These are phyloP conservation scores for Entomyzon cyanotis DNA, from an alignment of 2,113 vertebrate genomes.

Conservation along the genomic window DNA sequence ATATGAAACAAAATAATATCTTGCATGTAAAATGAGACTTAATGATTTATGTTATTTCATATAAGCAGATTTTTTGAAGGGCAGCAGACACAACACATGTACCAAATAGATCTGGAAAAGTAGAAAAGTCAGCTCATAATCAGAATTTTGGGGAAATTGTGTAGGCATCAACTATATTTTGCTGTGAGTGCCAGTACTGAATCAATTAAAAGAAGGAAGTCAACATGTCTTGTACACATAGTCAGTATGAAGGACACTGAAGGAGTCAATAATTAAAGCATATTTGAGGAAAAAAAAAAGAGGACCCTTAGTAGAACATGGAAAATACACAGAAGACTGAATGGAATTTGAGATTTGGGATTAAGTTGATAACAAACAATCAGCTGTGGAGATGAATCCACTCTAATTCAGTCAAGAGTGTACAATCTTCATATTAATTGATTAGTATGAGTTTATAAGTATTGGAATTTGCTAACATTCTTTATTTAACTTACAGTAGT, in stretches of 20 bases:
- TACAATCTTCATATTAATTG: background rate
- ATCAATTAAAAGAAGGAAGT: background rate
- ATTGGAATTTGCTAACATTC: background rate
- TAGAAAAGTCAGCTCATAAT: background rate
- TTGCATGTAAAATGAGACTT: background rate
- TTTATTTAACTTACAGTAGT: background rate
- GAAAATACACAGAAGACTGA: background rate
- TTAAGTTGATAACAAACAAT: background rate
- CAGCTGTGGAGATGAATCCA: background rate
- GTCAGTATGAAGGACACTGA: background rate
- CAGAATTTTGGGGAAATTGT: background rate
- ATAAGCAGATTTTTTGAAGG: background rate
- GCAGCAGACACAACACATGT: background rate
- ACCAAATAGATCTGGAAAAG: background rate
- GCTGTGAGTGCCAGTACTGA: background rate
- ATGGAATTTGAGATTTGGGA: background rate
- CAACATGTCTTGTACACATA: background rate
- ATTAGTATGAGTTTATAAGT: background rate
- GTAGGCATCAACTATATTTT: background rate
- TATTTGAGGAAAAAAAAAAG: background rate
- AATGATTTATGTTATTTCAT: background rate
- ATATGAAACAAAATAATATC: background rate
- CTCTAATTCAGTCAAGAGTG: background rate
- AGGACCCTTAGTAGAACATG: background rate
- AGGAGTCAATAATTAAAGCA: background rate